Evolutionary conservation across 1,140 invertebrate genomes (phyloP).

Genomic region (Drosophila bipectinata): DNA sequence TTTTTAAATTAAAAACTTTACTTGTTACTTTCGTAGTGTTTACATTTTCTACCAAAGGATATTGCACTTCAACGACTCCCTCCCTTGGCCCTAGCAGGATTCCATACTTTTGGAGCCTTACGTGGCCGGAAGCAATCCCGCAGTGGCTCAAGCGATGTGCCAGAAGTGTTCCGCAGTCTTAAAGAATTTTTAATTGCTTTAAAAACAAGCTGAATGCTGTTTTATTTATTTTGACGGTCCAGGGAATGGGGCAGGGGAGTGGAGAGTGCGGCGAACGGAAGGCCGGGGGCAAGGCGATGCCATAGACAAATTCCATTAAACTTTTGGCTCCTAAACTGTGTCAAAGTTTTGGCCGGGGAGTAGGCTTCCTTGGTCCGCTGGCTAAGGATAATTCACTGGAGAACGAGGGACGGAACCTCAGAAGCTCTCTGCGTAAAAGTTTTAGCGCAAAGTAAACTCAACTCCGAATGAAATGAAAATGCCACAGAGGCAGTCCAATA

Average conservation of each 20-base stretch:
- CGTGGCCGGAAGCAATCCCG: conserved; percentile 29
- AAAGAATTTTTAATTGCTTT: conserved; percentile 82
- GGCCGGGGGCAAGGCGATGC: conserved; percentile 56
- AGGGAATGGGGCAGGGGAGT: background rate
- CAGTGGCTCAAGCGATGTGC: conserved; percentile 15
- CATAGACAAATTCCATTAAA: conserved; percentile 82
- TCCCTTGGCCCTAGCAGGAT: background rate
- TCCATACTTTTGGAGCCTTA: conserved; percentile 24
- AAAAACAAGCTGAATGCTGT: conserved; percentile 81
- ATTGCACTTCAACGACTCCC: conserved; percentile 16
- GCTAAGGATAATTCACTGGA: conserved; percentile 76
- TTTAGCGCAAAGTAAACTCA: conserved; percentile 78
- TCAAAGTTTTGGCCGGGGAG: conserved; percentile 65
- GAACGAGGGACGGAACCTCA: conserved; percentile 43
- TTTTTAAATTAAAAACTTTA: conserved; percentile 57
- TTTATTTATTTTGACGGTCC: conserved; percentile 74
- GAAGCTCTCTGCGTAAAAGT: conserved; percentile 59
- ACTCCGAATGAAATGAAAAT: conserved; percentile 81
- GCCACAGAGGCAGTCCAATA: conserved; percentile 77
- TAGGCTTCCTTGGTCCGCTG: conserved; percentile 70
- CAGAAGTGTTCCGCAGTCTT: conserved; percentile 55
- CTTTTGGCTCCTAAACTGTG: conserved; percentile 81
- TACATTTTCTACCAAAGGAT: conserved; percentile 44
- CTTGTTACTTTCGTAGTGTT: conserved; percentile 51
- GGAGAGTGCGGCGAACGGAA: background rate